Base-by-base conservation (phyloP, 1,140 invertebrate genomes). In the Adelges cooleyi region DNA sequence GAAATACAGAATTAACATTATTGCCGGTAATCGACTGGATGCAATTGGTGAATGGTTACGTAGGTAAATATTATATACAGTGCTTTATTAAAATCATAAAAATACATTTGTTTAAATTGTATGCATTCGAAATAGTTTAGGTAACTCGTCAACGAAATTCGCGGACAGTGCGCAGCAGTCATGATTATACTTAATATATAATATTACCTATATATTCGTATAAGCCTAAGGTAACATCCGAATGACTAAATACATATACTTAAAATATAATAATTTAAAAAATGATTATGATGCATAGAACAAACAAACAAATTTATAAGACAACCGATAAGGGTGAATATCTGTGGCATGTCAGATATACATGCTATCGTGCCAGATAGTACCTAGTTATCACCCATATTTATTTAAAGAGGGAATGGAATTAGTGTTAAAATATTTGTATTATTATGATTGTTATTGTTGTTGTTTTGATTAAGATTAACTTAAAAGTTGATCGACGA, bases 181-280 rank as follows among this genome's bases (percentile, higher is more conserved):
- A 25, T 56, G 42, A 54, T 54, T 54, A 56, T 11, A 33, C 22
- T 44, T 56, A 56, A 56, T 22, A n/a, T n/a, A n/a, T n/a, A 42
- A 27, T 56, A 56, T 56, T 56, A 56, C 53, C 38, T 42, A 56
- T 54, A 9, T 20, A 40, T 54, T n/a, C n/a, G n/a, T n/a, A n/a
- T 33, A 56, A 44, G 53, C 22, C 53, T 56, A 56, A 56, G 53
- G 53, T 56, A 56, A 56, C 53, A 44, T 56, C 42, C 53, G 38
- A 56, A 42, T 56, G 53, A 56, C 53, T 56, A 56, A 23, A 56
- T 40, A 56, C 23, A 56, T 23, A 17, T 13, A 23, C 40, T 38
- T 38, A 22, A 22, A 40, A 22, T 54, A 23, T 42, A 29, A 42
- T 13, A 40, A 56, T 54, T 40, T 22, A 11, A 38, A 54, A 38